Conservation (phyloP, 2,888 invertebrate species). For the Heteromyza rotundicornis region DNA sequence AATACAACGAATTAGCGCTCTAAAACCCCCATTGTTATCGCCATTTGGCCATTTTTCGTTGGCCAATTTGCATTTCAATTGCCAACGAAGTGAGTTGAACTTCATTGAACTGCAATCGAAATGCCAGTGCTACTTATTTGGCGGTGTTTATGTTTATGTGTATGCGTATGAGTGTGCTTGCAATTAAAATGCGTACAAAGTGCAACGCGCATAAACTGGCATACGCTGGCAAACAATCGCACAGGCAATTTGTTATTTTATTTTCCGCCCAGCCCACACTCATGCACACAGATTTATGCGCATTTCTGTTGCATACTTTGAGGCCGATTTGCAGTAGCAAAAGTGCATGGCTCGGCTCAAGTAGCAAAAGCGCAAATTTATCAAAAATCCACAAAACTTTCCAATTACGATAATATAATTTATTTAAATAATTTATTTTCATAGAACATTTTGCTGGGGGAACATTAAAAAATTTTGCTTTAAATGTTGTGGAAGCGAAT, state of each 20-base stretch:
- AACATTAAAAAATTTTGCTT: constrained; percentile 43
- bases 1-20: background rate
- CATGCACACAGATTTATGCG: constrained; percentile 29
- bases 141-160: background rate
- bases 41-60: constrained; percentile 1
- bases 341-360: background rate
- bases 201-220: constrained; percentile 23
- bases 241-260: background rate
- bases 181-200: constrained; percentile 45
- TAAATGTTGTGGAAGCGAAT: background rate
- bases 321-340: background rate
- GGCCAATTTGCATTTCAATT: constrained; percentile 41
- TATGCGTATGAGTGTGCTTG: constrained; percentile 33
- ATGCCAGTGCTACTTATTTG: background rate
- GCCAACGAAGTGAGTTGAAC: constrained; percentile 40
- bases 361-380: constrained; percentile 24
- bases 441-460: constrained; percentile 16
- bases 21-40: constrained; percentile 14
- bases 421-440: constrained; percentile 38
- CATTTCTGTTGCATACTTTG: constrained; percentile 40
- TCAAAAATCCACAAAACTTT: constrained; percentile 37
- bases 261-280: too few species aligned
- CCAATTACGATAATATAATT: constrained; percentile 48
- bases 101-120: constrained; percentile 42
- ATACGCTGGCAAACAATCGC: constrained; percentile 31